Percentiles rank a stretch among this genome's conserved stretches.
phyloP scores from a whole-genome alignment of 2,113 vertebrate genomes.

The Cranoglanis bouderius region DNA sequence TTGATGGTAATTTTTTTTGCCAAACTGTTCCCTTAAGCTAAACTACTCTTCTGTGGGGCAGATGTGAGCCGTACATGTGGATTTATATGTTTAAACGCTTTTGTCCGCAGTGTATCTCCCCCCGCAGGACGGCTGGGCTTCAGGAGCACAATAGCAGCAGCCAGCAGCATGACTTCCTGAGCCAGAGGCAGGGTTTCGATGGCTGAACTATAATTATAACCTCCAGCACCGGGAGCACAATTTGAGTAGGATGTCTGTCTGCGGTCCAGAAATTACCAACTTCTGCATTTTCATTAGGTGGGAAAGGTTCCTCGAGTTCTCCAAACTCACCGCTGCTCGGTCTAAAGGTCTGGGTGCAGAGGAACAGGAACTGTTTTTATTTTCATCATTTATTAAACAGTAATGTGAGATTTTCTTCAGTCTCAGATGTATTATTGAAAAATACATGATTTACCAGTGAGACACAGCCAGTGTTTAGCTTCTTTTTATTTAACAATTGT shows the following conservation, averaged over 20 bases:
- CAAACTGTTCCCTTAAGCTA: slow-evolving; percentile 3
- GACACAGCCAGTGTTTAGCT: too few species aligned
- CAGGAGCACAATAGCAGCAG: slow-evolving; percentile 14
- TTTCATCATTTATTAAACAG: slow-evolving; percentile 11
- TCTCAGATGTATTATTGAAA: neutral
- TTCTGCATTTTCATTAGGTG: slow-evolving; percentile 39
- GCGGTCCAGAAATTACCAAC: slow-evolving; percentile 29
- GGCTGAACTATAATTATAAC: slow-evolving; percentile 37
- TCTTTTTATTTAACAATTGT: neutral
- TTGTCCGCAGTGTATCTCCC: neutral
- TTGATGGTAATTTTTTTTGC: slow-evolving; percentile 16
- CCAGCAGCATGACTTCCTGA: slow-evolving; percentile 29
- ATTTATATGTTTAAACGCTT: slow-evolving; percentile 13
- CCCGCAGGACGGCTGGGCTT: neutral
- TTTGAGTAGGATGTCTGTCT: slow-evolving; percentile 21
- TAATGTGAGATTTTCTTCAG: neutral
- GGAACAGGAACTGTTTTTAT: slow-evolving; percentile 3
- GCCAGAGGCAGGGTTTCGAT: slow-evolving; percentile 37
- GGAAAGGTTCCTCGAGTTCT: slow-evolving; percentile 22
- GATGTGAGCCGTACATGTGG: slow-evolving; percentile 11
- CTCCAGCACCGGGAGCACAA: slow-evolving; percentile 21
- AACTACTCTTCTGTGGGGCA: slow-evolving; percentile 1
- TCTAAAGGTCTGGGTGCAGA: slow-evolving; percentile 25
- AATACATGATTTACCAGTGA: neutral
- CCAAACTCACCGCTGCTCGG: neutral